phyloP scores from a whole-genome alignment of 2,797 vertebrate genomes.

The Enteromius argenteus region DNA sequence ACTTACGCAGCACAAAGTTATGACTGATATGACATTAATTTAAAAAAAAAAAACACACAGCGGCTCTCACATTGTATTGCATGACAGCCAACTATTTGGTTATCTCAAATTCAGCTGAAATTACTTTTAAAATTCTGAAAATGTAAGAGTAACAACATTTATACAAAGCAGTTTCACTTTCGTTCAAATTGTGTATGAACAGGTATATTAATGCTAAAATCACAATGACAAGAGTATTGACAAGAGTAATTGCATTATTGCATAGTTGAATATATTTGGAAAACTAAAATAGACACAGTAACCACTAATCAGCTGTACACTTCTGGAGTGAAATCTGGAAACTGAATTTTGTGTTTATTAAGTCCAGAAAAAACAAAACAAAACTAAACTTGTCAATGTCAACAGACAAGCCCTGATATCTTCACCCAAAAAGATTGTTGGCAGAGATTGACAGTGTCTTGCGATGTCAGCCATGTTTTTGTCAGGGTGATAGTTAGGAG shows the following conservation, averaged over 20 bases:
- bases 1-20: background rate
- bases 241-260: background rate
- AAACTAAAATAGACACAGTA: background rate
- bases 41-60: background rate
- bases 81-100: background rate
- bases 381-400: slow-evolving; percentile 72
- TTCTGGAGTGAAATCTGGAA: background rate
- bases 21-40: background rate
- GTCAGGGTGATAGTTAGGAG: slow-evolving; percentile 47
- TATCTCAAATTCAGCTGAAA: background rate
- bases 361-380: background rate
- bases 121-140: background rate
- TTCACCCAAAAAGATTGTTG: slow-evolving; percentile 78
- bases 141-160: background rate
- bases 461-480: slow-evolving; percentile 76
- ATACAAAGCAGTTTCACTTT: background rate
- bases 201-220: background rate
- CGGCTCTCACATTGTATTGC: background rate
- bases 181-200: background rate
- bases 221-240: background rate
- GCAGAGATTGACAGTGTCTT: slow-evolving; percentile 75
- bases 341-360: background rate
- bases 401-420: slow-evolving; percentile 78
- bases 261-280: background rate
- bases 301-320: background rate